Evolutionary conservation across 2,888 invertebrate genomes (phyloP).

Genomic region (Tetragonisca angustula): DNA sequence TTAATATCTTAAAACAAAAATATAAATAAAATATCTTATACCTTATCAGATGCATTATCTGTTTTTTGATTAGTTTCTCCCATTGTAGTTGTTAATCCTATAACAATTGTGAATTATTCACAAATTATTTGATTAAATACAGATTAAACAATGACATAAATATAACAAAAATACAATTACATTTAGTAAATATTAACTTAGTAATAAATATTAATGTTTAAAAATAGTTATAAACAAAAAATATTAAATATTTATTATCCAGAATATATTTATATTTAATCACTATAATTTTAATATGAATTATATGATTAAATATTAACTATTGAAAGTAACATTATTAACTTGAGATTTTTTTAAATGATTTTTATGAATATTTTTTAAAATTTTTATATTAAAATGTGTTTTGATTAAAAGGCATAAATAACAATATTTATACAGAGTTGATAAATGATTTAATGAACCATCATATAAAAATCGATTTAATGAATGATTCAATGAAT

Average conservation of each 20-base stretch:
- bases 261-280: background rate
- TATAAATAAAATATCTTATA: conserved; percentile 34
- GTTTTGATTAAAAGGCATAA: conserved; percentile 18
- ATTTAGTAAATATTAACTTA: conserved; percentile 16
- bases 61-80: conserved; percentile 79
- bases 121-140: conserved; percentile 13
- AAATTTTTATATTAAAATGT: conserved; percentile 3
- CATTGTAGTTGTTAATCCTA: conserved; percentile 77
- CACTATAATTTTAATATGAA: conserved; percentile 4
- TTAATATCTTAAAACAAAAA: conserved; percentile 1
- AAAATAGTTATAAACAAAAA: conserved; percentile 11
- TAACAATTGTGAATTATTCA: conserved; percentile 58
- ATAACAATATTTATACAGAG: conserved; percentile 26
- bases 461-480: conserved; percentile 19
- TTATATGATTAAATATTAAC: conserved; percentile 3
- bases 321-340: conserved; percentile 16
- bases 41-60: conserved; percentile 78
- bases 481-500: background rate
- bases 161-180: conserved; percentile 10
- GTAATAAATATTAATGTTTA: conserved; percentile 24
- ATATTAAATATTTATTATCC: conserved; percentile 6
- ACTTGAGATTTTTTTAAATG: background rate
- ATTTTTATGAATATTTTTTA: conserved; percentile 6
- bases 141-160: background rate
- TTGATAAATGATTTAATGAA: conserved; percentile 35